phyloP scores from a whole-genome alignment of 2,797 vertebrate species.

The Hybognathus amarus region DNA sequence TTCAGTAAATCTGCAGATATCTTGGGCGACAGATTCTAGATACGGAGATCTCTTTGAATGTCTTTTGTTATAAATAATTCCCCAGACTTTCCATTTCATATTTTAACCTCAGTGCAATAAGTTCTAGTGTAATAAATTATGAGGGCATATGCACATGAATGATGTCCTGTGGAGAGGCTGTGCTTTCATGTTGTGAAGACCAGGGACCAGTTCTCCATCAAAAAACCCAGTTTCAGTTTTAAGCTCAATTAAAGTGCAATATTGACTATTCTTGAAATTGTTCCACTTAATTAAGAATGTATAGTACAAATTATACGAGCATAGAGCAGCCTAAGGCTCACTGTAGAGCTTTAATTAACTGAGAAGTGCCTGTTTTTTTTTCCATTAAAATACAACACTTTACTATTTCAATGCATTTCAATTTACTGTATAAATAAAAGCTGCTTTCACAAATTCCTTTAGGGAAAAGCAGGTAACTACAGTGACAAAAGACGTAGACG shows the following conservation, averaged over 20 bases:
- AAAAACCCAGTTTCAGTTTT: conserved; percentile 6
- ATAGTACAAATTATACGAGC: conserved; percentile 24
- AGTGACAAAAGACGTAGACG: not conserved
- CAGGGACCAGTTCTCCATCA: conserved; percentile 16
- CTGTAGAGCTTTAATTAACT: conserved; percentile 33
- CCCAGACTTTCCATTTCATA: not conserved
- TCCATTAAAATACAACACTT: not conserved
- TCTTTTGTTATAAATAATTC: conserved; percentile 23
- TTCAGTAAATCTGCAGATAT: not conserved
- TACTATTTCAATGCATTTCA: conserved; percentile 2
- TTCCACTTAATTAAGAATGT: conserved; percentile 33
- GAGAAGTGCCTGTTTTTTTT: conserved; percentile 20
- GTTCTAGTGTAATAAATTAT: not conserved
- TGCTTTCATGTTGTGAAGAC: conserved; percentile 33
- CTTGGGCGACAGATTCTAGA: not conserved
- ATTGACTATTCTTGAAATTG: conserved; percentile 6
- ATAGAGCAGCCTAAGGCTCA: conserved; percentile 76
- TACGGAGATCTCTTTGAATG: not conserved
- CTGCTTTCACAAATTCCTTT: not conserved
- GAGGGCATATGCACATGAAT: not conserved
- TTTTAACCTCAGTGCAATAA: conserved; percentile 7
- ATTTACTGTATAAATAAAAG: conserved; percentile 16
- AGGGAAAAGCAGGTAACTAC: not conserved
- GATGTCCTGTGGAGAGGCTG: not conserved
- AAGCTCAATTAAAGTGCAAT: not conserved